phyloP scores from a whole-genome alignment of 2,888 invertebrate genomes.

The Vandiemenella viatica region DNA sequence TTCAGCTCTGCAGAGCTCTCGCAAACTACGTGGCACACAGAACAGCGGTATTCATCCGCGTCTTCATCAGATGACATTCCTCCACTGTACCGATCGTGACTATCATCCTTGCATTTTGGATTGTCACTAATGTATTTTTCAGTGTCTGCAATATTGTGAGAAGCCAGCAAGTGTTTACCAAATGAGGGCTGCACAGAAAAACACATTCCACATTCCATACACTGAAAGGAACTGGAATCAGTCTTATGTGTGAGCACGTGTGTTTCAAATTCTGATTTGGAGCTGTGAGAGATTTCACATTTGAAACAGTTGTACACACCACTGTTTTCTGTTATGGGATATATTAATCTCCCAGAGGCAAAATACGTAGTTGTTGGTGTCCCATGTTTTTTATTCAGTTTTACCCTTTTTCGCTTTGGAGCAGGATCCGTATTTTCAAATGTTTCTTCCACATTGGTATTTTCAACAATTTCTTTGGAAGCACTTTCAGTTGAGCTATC shows the following conservation, averaged over 20 bases:
- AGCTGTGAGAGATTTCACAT: conserved; percentile 13
- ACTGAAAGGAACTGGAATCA: conserved; percentile 32
- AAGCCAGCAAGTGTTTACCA: conserved; percentile 52
- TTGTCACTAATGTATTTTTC: conserved; percentile 44
- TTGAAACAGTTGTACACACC: conserved; percentile 1
- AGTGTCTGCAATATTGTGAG: conserved; percentile 48
- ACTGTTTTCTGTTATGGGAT: background rate
- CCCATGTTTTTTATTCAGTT: background rate
- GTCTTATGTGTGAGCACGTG: conserved; percentile 25
- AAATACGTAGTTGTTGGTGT: background rate
- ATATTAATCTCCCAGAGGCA: background rate
- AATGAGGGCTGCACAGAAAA: conserved; percentile 60
- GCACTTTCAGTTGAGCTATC: too few species aligned
- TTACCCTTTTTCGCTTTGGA: background rate
- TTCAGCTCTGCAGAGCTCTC: conserved; percentile 41
- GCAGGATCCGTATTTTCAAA: background rate
- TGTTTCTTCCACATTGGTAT: too few species aligned
- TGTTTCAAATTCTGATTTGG: conserved; percentile 21
- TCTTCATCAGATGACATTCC: conserved; percentile 22
- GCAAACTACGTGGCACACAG: conserved; percentile 54
- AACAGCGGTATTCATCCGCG: conserved; percentile 44
- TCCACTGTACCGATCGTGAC: conserved; percentile 23
- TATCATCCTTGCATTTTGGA: conserved; percentile 34
- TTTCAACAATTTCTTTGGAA: too few species aligned
- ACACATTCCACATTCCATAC: conserved; percentile 64